Base-by-base conservation (phyloP, 1,140 invertebrate genomes). In the Ostrea denselamellosa region DNA sequence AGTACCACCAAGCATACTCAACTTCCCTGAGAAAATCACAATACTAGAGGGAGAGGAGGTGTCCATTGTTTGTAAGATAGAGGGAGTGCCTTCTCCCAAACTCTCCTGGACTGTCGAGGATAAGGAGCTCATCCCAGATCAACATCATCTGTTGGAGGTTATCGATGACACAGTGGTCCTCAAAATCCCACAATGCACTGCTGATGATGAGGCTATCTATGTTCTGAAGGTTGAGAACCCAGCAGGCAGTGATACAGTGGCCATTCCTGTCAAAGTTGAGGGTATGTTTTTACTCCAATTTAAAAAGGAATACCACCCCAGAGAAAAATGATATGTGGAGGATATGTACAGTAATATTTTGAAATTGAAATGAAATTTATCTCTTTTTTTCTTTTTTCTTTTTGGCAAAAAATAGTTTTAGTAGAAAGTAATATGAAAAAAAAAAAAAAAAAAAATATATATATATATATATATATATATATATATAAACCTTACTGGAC, bases 161-260 rank as follows among this genome's bases (percentile, higher is more conserved):
- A 90, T 90, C 85, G 83, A 89, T n/a, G 87, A 88, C 14, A 87
- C 87, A 22, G 90, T 89, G 19, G 97, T 90, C 17, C 86, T 94
- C 82, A 92, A 87, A 56, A 92, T 94, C 28, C 88, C 89, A 34
- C 84, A 90, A 25, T 90, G 90, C 54, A 87, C 89, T 52, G 56
- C 90, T 12, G 87, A 92, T 17, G 92, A 94, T 58, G 86, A 86
- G 22, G 92, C 91, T 34, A 83, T 84, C n/a, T 93, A 92, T 88
- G 98, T 97, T 8, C 98, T 98, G 94, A 96, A 97, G 86, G 98
- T 98, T 17, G 96, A 96, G 19, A 99, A 99, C 94, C 97, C 98
- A 90, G 95, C 98, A 82, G 98, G 98, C 84, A 83, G 53, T 12
- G 91, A 91, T 68, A 85, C 53, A 7, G 86, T 85, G 22, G 68